These are phyloP conservation scores for Microcaecilia unicolor DNA, from an alignment of 2,797 vertebrate genomes.

Conservation along the genomic window DNA sequence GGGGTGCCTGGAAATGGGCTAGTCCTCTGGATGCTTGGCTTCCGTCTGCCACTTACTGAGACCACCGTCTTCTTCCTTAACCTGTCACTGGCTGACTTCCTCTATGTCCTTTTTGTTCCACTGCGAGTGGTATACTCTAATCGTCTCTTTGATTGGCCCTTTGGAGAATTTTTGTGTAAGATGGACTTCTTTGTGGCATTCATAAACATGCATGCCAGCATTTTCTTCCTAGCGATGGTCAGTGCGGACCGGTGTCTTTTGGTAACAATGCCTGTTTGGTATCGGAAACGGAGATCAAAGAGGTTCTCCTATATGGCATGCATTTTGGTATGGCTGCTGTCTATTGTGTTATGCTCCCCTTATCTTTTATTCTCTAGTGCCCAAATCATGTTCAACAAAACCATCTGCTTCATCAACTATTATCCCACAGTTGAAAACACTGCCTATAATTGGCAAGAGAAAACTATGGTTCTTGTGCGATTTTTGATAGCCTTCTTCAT, in stretches of 20 bases:
- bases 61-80: background rate
- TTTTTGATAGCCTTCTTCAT: background rate
- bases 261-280: background rate
- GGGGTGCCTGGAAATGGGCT: background rate
- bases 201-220: background rate
- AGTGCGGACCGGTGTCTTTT: background rate
- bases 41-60: background rate
- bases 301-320: background rate
- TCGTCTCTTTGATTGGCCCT: background rate
- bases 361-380: background rate
- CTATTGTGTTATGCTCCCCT: fast-evolving
- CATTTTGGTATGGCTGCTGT: background rate
- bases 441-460: fast-evolving
- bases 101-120: background rate
- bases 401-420: background rate
- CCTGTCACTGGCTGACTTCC: background rate
- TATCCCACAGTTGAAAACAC: fast-evolving
- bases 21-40: background rate
- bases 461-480: fast-evolving
- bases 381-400: fast-evolving
- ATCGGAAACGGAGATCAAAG: background rate
- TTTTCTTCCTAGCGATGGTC: background rate
- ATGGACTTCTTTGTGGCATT: background rate
- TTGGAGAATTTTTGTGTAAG: background rate
- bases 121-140: fast-evolving